Conservation (phyloP, 2,888 invertebrate species). For the Sarcophaga caerulescens region DNA sequence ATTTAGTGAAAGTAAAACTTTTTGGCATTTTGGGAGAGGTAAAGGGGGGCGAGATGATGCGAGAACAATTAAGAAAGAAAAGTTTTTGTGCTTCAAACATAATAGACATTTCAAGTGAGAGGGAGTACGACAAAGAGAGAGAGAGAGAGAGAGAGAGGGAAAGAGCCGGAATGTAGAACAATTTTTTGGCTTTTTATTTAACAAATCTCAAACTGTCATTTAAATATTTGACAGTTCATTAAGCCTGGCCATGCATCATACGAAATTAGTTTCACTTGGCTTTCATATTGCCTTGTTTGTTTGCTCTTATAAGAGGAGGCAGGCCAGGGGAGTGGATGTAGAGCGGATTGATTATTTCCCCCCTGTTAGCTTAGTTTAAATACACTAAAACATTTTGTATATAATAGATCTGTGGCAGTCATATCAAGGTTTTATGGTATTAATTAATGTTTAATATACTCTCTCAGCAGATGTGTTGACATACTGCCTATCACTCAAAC, state of each 20-base stretch:
- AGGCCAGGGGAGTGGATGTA: not conserved
- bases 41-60: not conserved
- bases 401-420: too few relatives aligned
- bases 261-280: conserved; percentile 38
- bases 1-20: not conserved
- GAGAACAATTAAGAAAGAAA: not conserved
- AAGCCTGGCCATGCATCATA: conserved; percentile 45
- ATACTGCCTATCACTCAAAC: not conserved
- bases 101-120: not conserved
- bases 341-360: too few relatives aligned
- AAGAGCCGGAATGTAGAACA: not conserved
- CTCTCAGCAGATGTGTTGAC: too few relatives aligned
- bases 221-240: conserved; percentile 60
- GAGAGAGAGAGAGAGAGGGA: not conserved
- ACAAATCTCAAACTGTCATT: conserved; percentile 57
- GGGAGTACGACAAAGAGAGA: not conserved
- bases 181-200: conserved; percentile 22
- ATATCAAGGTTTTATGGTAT: conserved; percentile 22
- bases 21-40: not conserved
- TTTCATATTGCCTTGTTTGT: not conserved
- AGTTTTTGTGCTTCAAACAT: not conserved
- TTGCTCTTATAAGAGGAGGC: not conserved
- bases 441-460: conserved; percentile 40
- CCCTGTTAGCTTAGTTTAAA: too few relatives aligned
- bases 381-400: too few relatives aligned